These are phyloP conservation scores for Rhynchonycteris naso DNA, from an alignment of 2,797 vertebrate species.

Conservation along the genomic window DNA sequence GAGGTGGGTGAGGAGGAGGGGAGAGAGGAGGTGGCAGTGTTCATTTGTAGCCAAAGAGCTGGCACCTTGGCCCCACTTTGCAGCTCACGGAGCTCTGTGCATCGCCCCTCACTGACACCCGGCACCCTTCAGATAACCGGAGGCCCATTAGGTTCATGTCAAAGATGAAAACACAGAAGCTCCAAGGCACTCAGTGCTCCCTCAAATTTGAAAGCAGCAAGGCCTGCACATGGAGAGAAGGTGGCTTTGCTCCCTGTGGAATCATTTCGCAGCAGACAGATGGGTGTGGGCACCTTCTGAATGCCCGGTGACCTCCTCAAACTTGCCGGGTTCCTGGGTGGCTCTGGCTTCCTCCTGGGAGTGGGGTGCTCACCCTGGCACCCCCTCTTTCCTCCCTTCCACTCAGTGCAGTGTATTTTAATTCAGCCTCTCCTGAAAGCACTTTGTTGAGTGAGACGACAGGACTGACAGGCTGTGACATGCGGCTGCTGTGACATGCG, in stretches of 20 bases:
- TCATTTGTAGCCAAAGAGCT: rapidly evolving
- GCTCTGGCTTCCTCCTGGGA: background rate
- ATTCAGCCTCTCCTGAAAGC: background rate
- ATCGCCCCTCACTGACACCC: rapidly evolving
- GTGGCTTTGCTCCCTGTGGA: background rate
- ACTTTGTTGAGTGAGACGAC: background rate
- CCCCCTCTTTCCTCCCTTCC: background rate
- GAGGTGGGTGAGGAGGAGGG: background rate
- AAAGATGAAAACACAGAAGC: background rate
- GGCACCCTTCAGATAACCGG: background rate
- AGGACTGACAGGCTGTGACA: background rate
- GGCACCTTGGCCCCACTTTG: rapidly evolving
- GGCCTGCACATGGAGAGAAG: background rate
- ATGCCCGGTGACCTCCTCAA: background rate
- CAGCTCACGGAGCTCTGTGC: background rate
- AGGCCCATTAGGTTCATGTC: background rate
- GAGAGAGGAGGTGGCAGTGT: background rate
- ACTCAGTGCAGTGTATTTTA: rapidly evolving
- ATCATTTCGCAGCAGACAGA: rapidly evolving
- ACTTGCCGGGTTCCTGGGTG: background rate
- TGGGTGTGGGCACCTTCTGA: background rate
- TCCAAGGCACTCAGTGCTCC: background rate
- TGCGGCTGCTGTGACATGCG: rapidly evolving
- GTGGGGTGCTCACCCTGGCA: background rate
- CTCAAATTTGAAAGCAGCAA: background rate